Evolutionary conservation across 2,888 invertebrate genomes (phyloP).

Genomic region (Phytoseiulus persimilis): DNA sequence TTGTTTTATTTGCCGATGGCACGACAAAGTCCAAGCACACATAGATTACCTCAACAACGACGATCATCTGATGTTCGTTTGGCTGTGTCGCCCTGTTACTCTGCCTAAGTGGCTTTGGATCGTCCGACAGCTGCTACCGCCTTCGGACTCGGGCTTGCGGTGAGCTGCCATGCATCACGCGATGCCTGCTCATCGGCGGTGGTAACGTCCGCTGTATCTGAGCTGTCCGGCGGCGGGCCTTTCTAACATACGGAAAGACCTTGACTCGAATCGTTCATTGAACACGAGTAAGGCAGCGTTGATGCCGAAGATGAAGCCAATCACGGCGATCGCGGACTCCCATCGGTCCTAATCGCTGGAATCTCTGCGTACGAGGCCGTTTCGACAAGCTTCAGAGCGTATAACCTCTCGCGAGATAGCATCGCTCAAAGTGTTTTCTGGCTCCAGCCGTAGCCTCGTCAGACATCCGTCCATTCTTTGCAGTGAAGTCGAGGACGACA

Average conservation of each 20-base stretch:
- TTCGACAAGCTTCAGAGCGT: not conserved
- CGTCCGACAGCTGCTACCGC: not conserved
- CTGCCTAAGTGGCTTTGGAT: not conserved
- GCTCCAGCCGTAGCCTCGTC: not conserved
- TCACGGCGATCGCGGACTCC: not conserved
- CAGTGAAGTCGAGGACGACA: not conserved
- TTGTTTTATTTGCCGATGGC: not conserved
- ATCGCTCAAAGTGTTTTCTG: not conserved
- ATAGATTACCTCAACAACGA: not conserved
- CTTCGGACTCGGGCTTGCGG: not conserved
- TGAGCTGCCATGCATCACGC: not conserved
- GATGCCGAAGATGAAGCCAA: not conserved
- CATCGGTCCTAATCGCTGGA: not conserved
- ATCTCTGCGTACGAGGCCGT: not conserved
- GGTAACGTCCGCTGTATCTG: not conserved
- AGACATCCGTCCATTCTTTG: not conserved
- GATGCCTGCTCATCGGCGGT: not conserved
- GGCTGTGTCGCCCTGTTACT: not conserved
- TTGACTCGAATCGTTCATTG: not conserved
- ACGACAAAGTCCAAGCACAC: not conserved
- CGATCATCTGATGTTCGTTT: not conserved
- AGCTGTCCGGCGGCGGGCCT: not conserved
- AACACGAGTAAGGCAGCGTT: not conserved
- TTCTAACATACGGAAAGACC: not conserved
- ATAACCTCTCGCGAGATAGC: not conserved